Conservation (phyloP, 2,888 invertebrate species). For the Cancer borealis region DNA sequence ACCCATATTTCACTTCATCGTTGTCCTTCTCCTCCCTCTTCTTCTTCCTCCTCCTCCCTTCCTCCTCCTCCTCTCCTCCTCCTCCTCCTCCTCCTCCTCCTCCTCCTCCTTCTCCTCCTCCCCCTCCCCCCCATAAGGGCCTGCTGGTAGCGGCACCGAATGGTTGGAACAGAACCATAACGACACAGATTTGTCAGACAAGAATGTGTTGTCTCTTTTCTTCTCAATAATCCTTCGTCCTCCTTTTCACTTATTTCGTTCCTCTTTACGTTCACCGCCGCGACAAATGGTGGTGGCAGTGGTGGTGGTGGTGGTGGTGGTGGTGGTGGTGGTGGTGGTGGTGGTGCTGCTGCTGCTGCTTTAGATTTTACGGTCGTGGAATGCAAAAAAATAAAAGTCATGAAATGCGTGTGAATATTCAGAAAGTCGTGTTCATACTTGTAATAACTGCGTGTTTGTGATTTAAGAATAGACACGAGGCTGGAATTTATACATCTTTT, state of each 20-base stretch:
- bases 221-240: conserved; percentile 17
- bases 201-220: neutral
- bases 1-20: no score
- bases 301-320: neutral
- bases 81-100: conserved; percentile 9
- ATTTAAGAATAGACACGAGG: no score
- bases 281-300: neutral
- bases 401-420: no score
- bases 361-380: no score
- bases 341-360: no score
- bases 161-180: neutral
- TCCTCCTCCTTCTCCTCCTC: conserved; percentile 44
- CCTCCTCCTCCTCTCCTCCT: conserved; percentile 29
- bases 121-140: neutral
- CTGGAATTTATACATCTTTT: no score
- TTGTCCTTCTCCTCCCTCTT: neutral
- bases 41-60: conserved; percentile 16
- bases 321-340: neutral
- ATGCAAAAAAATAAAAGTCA: no score
- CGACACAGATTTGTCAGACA: neutral
- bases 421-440: no score
- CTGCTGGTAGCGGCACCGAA: neutral
- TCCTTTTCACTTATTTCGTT: neutral
- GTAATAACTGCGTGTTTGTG: no score
- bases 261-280: no score